Evolutionary conservation across 2,888 invertebrate genomes (phyloP).

Genomic region (Sinodicranocentrus sp.): DNA sequence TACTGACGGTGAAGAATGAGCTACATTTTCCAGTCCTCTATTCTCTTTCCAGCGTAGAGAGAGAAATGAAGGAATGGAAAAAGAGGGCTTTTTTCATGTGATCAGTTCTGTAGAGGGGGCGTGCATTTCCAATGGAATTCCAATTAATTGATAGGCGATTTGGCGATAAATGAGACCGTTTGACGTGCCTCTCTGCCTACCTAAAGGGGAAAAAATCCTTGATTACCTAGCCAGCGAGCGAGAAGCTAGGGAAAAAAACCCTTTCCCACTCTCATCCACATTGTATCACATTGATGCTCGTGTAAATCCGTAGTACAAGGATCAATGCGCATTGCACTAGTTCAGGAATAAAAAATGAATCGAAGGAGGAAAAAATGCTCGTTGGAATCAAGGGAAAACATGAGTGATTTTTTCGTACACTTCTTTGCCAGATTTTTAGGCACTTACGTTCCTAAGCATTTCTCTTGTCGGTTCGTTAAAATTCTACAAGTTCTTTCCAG

Average conservation of each 20-base stretch:
- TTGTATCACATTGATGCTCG: not conserved
- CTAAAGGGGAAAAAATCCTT: conserved; percentile 58
- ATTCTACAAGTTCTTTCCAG: conserved; percentile 50
- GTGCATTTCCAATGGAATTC: conserved; percentile 74
- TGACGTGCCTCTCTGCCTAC: conserved; percentile 66
- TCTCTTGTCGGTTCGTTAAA: conserved; percentile 51
- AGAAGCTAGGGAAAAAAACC: not conserved
- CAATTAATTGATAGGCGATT: conserved; percentile 76
- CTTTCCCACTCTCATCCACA: not conserved
- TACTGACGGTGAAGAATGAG: not conserved
- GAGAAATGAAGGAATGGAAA: conserved; percentile 35
- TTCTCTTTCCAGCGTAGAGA: not conserved
- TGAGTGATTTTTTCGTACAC: not conserved
- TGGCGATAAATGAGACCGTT: conserved; percentile 76
- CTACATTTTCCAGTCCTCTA: not conserved
- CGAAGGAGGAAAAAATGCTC: not conserved
- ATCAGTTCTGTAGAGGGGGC: conserved; percentile 72
- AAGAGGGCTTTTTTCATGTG: conserved; percentile 58
- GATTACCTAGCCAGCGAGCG: conserved; percentile 58
- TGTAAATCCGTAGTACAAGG: not conserved
- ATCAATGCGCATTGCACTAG: not conserved
- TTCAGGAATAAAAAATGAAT: conserved; percentile 2
- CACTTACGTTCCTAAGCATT: no score
- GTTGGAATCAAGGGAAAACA: no score
- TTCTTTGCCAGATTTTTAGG: conserved; percentile 53